Base-by-base conservation (phyloP, 2,797 vertebrate genomes). In the Sebastes melanostomus region DNA sequence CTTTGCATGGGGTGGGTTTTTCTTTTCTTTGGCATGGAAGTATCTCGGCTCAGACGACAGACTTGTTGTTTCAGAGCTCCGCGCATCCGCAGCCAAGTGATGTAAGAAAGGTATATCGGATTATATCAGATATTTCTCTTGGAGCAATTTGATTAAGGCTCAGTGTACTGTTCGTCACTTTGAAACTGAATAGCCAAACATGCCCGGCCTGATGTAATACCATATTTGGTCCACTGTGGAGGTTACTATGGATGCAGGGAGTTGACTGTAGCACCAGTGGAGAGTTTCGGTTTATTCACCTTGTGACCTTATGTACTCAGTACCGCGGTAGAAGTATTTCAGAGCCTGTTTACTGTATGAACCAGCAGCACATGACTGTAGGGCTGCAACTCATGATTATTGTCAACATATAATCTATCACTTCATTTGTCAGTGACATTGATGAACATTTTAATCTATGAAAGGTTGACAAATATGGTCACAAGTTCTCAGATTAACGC, bases 71-170 rank as follows among this genome's bases (percentile, higher is more conserved):
- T 72, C 77, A 87, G 78, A 74, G 78, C 83, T 68, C 62, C 55
- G 4, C 71, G 55, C 70, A 67, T 85, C 88, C 18, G 54, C 74
- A 71, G 84, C 84, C 60, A 70, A 89, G 84, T 87, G 91, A 88
- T 87, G 84, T 82, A 85, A 91, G 87, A 79, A 88, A 93, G 73
- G 82, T 88, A 70, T 85, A 93, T 89, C 72, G 59, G 86, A 91
- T 92, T 83, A 82, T 86, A 85, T 88, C 84, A 61, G 79, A 88
- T 92, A 87, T 92, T 91, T 90, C 73, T 91, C 84, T 86, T 84
- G 89, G 82, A 85, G 77, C 70, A 61, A 89, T 88, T 88, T 59
- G 89, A 92, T 91, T 90, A 89, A 75, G 71, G 71, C 77, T 79
- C 59, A 5, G 66, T 30, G 72, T 68, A 30, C 56, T 66, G 82